Evolutionary conservation across 2,113 vertebrate species (phyloP), one percentile per base, ranked within the genome.

Genomic region (Odocoileus virginianus): DNA sequence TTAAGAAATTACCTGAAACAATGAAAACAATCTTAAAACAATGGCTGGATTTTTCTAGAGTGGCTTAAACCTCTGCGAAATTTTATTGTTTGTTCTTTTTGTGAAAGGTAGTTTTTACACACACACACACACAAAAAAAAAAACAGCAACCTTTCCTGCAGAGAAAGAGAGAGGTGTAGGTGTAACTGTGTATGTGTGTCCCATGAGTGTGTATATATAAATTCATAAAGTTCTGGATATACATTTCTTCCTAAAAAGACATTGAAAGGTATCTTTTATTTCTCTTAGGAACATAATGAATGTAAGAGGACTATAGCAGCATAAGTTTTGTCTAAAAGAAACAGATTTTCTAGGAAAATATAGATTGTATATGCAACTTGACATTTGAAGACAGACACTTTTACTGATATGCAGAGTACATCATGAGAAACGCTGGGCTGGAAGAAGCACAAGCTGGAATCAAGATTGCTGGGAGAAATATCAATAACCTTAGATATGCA

Each of bases 331-430:
- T 85, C 94, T 78, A 97, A 91, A 98, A 95, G 90, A 97, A 97
- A 92, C 81, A 93, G 57, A 95, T 96, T 96, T 85, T 94, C 79
- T 87, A 79, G 60, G 45, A 95, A 96, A 91, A 93, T 87, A 74
- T 28, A 67, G 36, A 83, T 74, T 95, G 81, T 93, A 89, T 87
- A 96, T 76, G 89, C 57, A 95, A 92, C 52, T 40, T 94, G 90
- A 97, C 94, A 88, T 97, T 95, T 97, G 88, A 95, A 95, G 90
- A 95, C 93, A 95, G 89, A 93, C 27, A 78, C 43, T 98, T 95
- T 96, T 43, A 71, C 19, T 0, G 1, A 71, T 23, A 67, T 21
- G 17, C 17, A 67, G 64, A 67, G 64, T 67, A 36, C 17, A 67
- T 36, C 33, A 67, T 36, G 33, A 67, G 64, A 67, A n/a, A 36